Conservation (phyloP, 1,140 invertebrate species). For the Aphidius ervi region DNA sequence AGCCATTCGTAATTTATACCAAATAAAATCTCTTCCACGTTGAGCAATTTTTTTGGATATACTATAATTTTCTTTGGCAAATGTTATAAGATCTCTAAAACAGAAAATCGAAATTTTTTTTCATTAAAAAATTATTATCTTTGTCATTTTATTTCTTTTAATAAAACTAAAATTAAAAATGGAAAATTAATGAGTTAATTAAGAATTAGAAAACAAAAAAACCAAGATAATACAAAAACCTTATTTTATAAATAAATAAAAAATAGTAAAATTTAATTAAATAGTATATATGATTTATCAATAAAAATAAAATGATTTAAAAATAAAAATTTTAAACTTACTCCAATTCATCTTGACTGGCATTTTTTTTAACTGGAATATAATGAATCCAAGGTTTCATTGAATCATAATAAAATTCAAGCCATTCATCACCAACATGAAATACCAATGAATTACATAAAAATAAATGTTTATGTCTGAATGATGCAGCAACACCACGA, state of each 20-base stretch:
- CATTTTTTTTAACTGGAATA: slow-evolving; percentile 76
- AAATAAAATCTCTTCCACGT: slow-evolving; percentile 76
- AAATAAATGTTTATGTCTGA: slow-evolving; percentile 94
- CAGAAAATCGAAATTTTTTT: background rate
- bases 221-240: slow-evolving; percentile 6
- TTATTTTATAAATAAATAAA: slow-evolving; percentile 8
- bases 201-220: slow-evolving; percentile 17
- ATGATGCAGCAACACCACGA: slow-evolving; percentile 93
- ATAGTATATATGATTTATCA: background rate
- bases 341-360: slow-evolving; percentile 64
- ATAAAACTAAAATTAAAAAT: too few relatives aligned
- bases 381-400: slow-evolving; percentile 96
- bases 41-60: slow-evolving; percentile 77
- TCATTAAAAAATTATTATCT: background rate
- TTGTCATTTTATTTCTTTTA: background rate
- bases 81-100: slow-evolving; percentile 66
- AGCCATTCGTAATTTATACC: slow-evolving; percentile 76
- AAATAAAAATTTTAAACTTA: slow-evolving; percentile 28
- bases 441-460: slow-evolving; percentile 92
- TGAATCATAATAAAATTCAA: slow-evolving; percentile 91
- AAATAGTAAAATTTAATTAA: too few relatives aligned
- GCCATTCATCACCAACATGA: slow-evolving; percentile 92
- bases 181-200: too few relatives aligned
- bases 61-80: slow-evolving; percentile 73
- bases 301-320: slow-evolving; percentile 4